A percentile compares a stretch with the other conserved stretches of the same genome.
These are phyloP conservation scores for Muraenolepis orangiensis DNA, from an alignment of 2,797 vertebrate genomes.

Conservation along the genomic window DNA sequence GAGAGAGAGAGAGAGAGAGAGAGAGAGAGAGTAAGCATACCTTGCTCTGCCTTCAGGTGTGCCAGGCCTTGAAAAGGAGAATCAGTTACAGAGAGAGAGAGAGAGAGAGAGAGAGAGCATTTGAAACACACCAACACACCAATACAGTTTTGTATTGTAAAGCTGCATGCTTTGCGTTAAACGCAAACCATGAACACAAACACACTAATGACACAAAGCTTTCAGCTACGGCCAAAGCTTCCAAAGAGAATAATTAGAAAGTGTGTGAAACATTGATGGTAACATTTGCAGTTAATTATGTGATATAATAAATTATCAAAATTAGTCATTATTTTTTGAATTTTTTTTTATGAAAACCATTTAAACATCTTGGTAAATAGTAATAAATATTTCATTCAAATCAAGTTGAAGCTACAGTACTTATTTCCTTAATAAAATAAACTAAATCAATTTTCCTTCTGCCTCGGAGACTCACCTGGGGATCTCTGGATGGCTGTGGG, in stretches of 20 bases:
- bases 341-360: too few relatives aligned
- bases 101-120: conserved; percentile 54
- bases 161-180: conserved; percentile 70
- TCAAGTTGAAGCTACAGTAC: too few relatives aligned
- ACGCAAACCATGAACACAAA: conserved; percentile 70
- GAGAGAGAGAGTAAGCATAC: conserved; percentile 71
- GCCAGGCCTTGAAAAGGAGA: conserved; percentile 84
- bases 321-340: too few relatives aligned
- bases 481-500: conserved; percentile 82
- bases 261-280: too few relatives aligned
- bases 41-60: conserved; percentile 97
- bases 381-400: too few relatives aligned
- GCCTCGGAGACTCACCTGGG: conserved; percentile 85
- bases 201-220: conserved; percentile 67
- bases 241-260: conserved; percentile 22
- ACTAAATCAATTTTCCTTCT: not conserved
- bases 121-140: conserved; percentile 65
- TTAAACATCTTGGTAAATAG: too few relatives aligned
- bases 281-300: too few relatives aligned
- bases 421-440: too few relatives aligned
- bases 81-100: conserved; percentile 43
- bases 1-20: not conserved
- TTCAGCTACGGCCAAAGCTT: conserved; percentile 72
- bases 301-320: too few relatives aligned
- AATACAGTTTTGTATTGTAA: conserved; percentile 75